Conservation (phyloP, 1,140 invertebrate genomes). For the Pseudomyrmex flavicornis region DNA sequence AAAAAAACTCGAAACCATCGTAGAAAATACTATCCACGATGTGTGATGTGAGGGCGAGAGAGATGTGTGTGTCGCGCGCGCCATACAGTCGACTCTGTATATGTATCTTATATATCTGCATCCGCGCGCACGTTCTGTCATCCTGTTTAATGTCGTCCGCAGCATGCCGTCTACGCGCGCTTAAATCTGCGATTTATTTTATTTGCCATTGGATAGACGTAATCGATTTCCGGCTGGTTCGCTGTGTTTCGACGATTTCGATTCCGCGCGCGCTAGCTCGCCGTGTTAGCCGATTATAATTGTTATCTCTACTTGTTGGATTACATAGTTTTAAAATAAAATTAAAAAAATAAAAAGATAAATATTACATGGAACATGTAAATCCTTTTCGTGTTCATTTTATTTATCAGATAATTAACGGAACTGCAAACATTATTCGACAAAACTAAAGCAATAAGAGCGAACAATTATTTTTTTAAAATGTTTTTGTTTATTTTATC, state of each 20-base stretch:
- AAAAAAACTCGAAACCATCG: conserved; percentile 37
- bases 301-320: conserved; percentile 48
- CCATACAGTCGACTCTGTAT: not conserved
- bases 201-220: conserved; percentile 37
- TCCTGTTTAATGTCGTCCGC: conserved; percentile 55
- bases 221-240: conserved; percentile 52
- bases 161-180: conserved; percentile 33
- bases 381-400: no score
- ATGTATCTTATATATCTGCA: not conserved
- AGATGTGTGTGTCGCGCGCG: not conserved
- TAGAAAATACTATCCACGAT: conserved; percentile 11
- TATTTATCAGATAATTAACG: no score
- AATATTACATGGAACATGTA: no score
- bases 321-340: not conserved
- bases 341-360: not conserved
- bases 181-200: conserved; percentile 58
- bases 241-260: conserved; percentile 26
- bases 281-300: conserved; percentile 51
- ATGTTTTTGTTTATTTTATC: no score
- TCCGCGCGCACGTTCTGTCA: conserved; percentile 37
- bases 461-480: no score
- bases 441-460: no score
- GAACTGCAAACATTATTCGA: no score
- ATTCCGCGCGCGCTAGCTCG: conserved; percentile 20
- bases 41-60: no score